phyloP scores from a whole-genome alignment of 2,113 vertebrate species.

The Mustela nigripes region DNA sequence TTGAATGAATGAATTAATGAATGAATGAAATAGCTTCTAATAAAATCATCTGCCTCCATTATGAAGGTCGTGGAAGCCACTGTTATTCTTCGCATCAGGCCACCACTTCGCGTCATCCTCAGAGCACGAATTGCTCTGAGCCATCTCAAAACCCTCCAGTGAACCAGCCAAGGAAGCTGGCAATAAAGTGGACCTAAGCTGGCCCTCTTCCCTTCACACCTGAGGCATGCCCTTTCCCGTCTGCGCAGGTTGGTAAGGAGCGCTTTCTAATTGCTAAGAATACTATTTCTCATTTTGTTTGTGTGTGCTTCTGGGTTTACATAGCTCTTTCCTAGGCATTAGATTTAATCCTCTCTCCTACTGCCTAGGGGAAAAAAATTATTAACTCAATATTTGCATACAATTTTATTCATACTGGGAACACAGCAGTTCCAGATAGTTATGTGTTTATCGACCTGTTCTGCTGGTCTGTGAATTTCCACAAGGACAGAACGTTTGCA shows the following conservation, averaged over 20 bases:
- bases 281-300: not conserved
- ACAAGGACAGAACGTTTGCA: not conserved
- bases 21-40: not conserved
- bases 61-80: not conserved
- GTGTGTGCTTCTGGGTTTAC: not conserved
- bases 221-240: not conserved
- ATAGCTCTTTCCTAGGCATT: not conserved
- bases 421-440: not conserved
- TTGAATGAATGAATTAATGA: not conserved
- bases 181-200: fast-evolving
- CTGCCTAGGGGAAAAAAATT: not conserved
- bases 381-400: conserved; percentile 60
- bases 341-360: not conserved
- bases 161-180: not conserved
- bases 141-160: too few species aligned
- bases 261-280: not conserved
- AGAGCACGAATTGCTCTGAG: fast-evolving
- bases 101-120: not conserved
- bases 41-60: not conserved
- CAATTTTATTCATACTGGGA: conserved; percentile 5
- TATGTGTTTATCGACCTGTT: conserved; percentile 16
- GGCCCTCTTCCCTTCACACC: not conserved
- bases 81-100: not conserved
- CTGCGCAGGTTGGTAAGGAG: not conserved
- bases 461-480: not conserved